Evolutionary conservation across 2,113 vertebrate species (phyloP).

Genomic region (Phocoena sinus): DNA sequence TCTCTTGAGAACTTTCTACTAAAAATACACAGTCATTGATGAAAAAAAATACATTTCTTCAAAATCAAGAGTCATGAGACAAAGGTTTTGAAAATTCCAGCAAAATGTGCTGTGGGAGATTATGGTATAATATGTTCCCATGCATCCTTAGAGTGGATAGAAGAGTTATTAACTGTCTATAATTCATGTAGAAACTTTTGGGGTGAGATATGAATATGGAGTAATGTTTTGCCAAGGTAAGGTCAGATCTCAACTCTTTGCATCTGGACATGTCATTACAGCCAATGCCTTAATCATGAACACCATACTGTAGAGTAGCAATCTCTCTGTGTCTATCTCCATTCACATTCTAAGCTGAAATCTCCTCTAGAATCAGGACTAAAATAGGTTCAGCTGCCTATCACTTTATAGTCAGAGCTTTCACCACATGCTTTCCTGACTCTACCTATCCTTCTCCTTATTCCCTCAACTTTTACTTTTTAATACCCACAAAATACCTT

Average conservation of each 20-base stretch:
- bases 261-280: not conserved
- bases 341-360: not conserved
- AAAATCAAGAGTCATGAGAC: not conserved
- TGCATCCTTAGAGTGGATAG: not conserved
- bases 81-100: not conserved
- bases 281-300: not conserved
- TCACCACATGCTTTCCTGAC: not conserved
- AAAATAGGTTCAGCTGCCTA: not conserved
- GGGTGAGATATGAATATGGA: not conserved
- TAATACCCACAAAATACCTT: not conserved
- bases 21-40: not conserved
- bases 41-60: not conserved
- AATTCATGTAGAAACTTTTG: not conserved
- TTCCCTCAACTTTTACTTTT: not conserved
- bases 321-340: not conserved
- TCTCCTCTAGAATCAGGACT: not conserved
- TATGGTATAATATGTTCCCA: not conserved
- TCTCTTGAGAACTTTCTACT: not conserved
- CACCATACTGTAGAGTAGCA: no score
- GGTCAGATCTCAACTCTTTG: not conserved
- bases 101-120: not conserved
- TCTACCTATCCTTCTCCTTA: not conserved
- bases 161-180: not conserved
- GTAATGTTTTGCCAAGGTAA: not conserved
- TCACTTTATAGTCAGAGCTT: not conserved